Conservation (phyloP, 2,113 vertebrate genomes). For the Glaucomys volans region DNA sequence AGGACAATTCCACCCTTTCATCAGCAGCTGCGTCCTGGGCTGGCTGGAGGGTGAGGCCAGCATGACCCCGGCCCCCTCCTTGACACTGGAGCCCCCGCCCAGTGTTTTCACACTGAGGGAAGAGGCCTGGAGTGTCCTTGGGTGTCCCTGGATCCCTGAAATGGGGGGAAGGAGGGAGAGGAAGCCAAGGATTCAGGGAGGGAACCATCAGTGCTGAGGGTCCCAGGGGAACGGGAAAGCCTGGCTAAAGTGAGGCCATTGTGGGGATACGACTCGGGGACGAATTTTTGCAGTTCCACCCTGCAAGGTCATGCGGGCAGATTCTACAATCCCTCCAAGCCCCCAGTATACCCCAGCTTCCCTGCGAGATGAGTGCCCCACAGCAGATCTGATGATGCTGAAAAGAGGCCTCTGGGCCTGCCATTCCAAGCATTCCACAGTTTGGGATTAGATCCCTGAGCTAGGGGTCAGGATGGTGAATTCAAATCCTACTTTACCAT, state of each 20-base stretch:
- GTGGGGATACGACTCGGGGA: neutral
- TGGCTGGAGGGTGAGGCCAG: neutral
- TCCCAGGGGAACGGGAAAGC: neutral
- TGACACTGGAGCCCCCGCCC: neutral
- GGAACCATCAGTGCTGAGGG: neutral
- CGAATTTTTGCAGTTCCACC: neutral
- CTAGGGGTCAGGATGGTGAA: neutral
- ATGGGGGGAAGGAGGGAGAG: neutral
- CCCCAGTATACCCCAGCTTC: neutral
- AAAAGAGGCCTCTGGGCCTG: neutral
- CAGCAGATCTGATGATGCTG: neutral
- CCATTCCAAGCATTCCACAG: neutral
- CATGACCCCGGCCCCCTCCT: neutral
- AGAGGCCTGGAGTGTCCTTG: neutral
- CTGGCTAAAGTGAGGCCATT: neutral
- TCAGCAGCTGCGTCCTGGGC: neutral
- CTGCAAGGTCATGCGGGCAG: neutral
- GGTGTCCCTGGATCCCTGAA: neutral
- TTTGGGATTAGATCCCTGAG: neutral
- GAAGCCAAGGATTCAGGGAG: neutral
- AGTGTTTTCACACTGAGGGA: neutral
- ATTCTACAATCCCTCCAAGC: neutral
- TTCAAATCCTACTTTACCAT: neutral
- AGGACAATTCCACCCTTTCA: constrained; percentile 19
- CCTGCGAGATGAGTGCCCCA: neutral